phyloP scores from a whole-genome alignment of 2,797 vertebrate species.

The Ptychadena robeensis region DNA sequence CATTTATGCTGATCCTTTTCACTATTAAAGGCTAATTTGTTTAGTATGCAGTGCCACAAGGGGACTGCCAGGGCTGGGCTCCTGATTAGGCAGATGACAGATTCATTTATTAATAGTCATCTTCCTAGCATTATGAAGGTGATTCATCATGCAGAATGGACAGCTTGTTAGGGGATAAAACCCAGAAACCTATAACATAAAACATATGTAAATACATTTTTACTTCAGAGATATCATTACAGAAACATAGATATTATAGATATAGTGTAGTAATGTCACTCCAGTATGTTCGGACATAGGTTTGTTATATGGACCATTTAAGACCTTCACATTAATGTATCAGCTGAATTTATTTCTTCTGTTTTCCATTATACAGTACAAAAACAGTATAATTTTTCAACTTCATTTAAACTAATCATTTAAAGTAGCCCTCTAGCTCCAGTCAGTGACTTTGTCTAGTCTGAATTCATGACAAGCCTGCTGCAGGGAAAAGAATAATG shows the following conservation, averaged over 20 bases:
- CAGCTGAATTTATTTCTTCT: too few species aligned
- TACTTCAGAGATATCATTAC: neutral
- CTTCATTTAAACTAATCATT: too few species aligned
- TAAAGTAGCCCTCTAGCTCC: too few species aligned
- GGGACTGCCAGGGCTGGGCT: neutral
- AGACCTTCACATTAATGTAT: too few species aligned
- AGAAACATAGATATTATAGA: too few species aligned
- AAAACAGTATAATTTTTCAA: too few species aligned
- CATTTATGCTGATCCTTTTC: constrained; percentile 43
- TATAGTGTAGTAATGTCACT: neutral
- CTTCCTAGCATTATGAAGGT: neutral
- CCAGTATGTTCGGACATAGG: too few species aligned
- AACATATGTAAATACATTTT: neutral
- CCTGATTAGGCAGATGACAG: constrained; percentile 33
- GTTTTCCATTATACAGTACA: too few species aligned
- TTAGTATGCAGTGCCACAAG: constrained; percentile 40
- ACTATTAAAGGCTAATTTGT: constrained; percentile 54
- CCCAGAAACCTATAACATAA: neutral
- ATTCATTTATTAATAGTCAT: constrained; percentile 42
- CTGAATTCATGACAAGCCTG: too few species aligned
- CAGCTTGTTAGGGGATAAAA: neutral
- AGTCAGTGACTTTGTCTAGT: too few species aligned
- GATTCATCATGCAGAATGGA: constrained; percentile 14
- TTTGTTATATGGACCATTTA: too few species aligned
- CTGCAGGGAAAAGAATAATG: too few species aligned